Conservation (phyloP, 2,888 invertebrate genomes). For the Apodemia arnacis region DNA sequence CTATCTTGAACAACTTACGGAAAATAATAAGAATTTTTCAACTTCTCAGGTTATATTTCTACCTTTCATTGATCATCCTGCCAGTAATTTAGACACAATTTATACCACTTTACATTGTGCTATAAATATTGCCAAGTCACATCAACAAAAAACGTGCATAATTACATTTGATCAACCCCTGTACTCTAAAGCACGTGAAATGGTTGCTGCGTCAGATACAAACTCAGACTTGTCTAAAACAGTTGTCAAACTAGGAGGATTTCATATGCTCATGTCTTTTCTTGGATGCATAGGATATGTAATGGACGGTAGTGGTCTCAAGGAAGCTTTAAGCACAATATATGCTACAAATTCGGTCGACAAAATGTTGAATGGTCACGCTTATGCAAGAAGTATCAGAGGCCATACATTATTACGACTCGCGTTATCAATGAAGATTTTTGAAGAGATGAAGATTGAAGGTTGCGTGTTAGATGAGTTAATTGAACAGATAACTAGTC, state of each 20-base stretch:
- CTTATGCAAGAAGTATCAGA: slow-evolving; percentile 62
- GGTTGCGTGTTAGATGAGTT: slow-evolving; percentile 79
- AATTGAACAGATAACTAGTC: slow-evolving; percentile 77
- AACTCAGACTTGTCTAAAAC: slow-evolving; percentile 31
- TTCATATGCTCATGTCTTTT: slow-evolving; percentile 87
- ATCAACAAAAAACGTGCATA: slow-evolving; percentile 72
- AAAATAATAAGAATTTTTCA: slow-evolving; percentile 80
- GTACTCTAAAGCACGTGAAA: slow-evolving; percentile 85
- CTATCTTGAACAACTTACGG: slow-evolving; percentile 86
- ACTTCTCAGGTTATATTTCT: slow-evolving; percentile 83
- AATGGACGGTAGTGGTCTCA: slow-evolving; percentile 89
- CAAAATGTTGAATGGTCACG: slow-evolving; percentile 66
- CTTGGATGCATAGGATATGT: slow-evolving; percentile 88
- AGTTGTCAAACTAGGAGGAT: slow-evolving; percentile 68
- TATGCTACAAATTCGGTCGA: slow-evolving; percentile 77
- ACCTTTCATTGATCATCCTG: slow-evolving; percentile 87
- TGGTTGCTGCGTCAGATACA: slow-evolving; percentile 73
- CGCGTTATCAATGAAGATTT: slow-evolving; percentile 74
- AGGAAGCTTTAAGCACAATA: slow-evolving; percentile 83
- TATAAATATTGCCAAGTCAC: slow-evolving; percentile 59
- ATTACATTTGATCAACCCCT: slow-evolving; percentile 87
- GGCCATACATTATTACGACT: slow-evolving; percentile 44
- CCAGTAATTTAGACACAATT: slow-evolving; percentile 85
- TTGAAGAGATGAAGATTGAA: slow-evolving; percentile 82
- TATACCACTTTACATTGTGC: slow-evolving; percentile 83